phyloP scores from a whole-genome alignment of 1,140 invertebrate genomes.

The Camponotus pennsylvanicus region DNA sequence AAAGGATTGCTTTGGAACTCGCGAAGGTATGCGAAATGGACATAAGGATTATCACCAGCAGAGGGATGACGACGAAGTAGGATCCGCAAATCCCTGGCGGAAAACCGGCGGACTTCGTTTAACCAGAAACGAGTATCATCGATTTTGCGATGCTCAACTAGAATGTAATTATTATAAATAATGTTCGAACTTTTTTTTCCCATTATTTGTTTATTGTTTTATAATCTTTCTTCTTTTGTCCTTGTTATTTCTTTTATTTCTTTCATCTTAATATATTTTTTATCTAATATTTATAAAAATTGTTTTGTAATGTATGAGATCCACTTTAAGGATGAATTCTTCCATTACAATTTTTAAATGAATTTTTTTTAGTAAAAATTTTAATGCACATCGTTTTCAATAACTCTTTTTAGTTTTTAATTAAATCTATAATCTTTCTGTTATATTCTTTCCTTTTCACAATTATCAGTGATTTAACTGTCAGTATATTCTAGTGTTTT shows the following conservation, averaged over 20 bases:
- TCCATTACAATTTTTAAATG: too few relatives aligned
- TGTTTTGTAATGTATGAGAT: background rate
- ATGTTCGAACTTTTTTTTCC: background rate
- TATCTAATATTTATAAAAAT: background rate
- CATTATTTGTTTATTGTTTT: background rate
- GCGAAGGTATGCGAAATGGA: conserved; percentile 64
- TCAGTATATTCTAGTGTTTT: background rate
- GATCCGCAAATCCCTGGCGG: conserved; percentile 88
- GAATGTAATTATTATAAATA: conserved; percentile 88
- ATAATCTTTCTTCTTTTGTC: background rate
- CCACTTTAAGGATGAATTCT: too few relatives aligned
- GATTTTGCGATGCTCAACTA: conserved; percentile 91
- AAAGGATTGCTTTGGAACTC: conserved; percentile 73
- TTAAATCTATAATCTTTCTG: background rate
- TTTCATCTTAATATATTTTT: background rate
- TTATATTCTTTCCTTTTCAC: too few relatives aligned
- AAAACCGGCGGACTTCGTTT: conserved; percentile 87
- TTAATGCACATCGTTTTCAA: background rate
- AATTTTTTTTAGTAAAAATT: background rate
- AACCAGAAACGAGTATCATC: conserved; percentile 91
- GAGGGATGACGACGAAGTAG: conserved; percentile 78
- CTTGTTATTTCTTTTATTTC: background rate
- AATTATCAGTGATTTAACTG: background rate
- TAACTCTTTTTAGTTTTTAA: background rate
- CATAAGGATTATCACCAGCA: conserved; percentile 59